A percentile compares a stretch with the other conserved stretches of the same genome.
Evolutionary conservation across 2,797 vertebrate genomes (phyloP).

Genomic region (Gymnopithys bicolor): DNA sequence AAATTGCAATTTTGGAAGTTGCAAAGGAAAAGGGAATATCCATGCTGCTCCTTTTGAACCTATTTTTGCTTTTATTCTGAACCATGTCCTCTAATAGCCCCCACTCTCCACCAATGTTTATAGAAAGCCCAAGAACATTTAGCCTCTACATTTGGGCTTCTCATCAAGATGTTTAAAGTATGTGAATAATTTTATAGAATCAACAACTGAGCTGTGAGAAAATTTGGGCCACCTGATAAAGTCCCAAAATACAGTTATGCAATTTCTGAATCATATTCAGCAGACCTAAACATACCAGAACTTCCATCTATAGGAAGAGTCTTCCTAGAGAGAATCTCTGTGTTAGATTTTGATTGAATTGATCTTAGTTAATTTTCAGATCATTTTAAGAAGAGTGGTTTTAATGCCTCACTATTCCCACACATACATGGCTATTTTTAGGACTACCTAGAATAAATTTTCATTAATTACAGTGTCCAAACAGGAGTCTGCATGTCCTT

Average conservation of each 20-base stretch:
- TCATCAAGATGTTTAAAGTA: not conserved
- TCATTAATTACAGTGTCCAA: not conserved
- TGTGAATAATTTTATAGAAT: not conserved
- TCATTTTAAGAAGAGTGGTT: not conserved
- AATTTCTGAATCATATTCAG: not conserved
- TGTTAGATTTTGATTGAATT: conserved; percentile 3
- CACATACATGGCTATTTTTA: not conserved
- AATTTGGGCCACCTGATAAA: not conserved
- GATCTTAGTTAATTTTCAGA: not conserved
- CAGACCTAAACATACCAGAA: not conserved
- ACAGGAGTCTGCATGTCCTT: not conserved
- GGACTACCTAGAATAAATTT: not conserved
- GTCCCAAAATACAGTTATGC: not conserved
- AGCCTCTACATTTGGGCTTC: not conserved
- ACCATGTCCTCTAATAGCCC: not conserved
- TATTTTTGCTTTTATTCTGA: not conserved
- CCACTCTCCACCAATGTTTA: not conserved
- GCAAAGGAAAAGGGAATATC: not conserved
- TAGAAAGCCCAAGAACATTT: not conserved
- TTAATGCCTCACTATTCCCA: not conserved
- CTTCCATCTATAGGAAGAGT: not conserved
- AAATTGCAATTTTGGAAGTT: not conserved
- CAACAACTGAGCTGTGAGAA: not conserved
- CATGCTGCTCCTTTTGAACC: not conserved
- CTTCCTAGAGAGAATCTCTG: not conserved